Percentiles rank a stretch among this genome's conserved stretches.
These are phyloP conservation scores for Bombyx mori DNA, from an alignment of 1,140 invertebrate genomes.

Conservation along the genomic window DNA sequence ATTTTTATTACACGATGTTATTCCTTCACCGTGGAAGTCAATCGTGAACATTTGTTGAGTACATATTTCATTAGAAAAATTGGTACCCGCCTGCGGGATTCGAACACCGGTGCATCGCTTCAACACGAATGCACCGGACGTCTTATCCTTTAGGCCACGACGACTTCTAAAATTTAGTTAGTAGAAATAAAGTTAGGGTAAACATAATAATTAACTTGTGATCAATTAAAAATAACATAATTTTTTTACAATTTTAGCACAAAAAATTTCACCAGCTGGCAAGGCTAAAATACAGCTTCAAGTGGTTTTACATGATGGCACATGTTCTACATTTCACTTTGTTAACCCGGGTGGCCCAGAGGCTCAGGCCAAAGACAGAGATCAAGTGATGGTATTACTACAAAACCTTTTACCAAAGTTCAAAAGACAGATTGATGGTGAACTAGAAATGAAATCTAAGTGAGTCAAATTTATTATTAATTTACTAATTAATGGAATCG, in stretches of 20 bases:
- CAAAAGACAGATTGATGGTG: constrained; percentile 93
- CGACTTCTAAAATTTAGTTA: too few species aligned
- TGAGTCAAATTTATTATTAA: constrained; percentile 15
- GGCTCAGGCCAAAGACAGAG: constrained; percentile 90
- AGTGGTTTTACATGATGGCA: constrained; percentile 93
- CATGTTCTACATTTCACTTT: constrained; percentile 98
- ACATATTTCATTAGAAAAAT: too few species aligned
- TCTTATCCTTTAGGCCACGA: too few species aligned
- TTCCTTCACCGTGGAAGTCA: too few species aligned
- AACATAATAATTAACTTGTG: too few species aligned
- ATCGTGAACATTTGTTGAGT: too few species aligned
- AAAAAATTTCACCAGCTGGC: constrained; percentile 98
- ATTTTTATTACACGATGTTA: too few species aligned
- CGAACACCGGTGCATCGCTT: too few species aligned
- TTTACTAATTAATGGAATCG: too few species aligned
- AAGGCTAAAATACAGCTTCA: constrained; percentile 99
- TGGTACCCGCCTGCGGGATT: too few species aligned
- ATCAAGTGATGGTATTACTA: constrained; percentile 94
- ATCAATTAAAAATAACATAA: not conserved
- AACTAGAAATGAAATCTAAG: constrained; percentile 87
- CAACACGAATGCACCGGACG: too few species aligned
- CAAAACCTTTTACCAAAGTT: constrained; percentile 96
- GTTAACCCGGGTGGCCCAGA: constrained; percentile 87
- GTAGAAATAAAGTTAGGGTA: too few species aligned
- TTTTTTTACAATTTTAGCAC: constrained; percentile 75